Evolutionary conservation across 1,140 invertebrate species (phyloP), one percentile per base, ranked within the genome.

Genomic region (Sarcophaga bullata): DNA sequence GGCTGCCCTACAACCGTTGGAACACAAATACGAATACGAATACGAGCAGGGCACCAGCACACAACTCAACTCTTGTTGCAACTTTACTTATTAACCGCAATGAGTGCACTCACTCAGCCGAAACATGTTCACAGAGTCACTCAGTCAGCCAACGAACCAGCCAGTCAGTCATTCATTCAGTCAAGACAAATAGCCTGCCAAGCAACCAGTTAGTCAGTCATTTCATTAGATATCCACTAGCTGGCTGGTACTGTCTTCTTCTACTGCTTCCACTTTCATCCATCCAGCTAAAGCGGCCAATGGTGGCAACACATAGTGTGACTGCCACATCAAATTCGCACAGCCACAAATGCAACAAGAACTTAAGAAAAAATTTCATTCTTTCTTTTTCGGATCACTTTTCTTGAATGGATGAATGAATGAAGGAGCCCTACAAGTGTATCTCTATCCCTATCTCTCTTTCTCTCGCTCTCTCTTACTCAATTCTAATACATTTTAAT

Each of bases 381-480:
- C 83, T 84, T 88, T 88, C 84, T 85, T 88, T 85, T 88, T 88
- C 87, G 86, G 87, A 88, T 88, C 25, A 87, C 87, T 87, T 88
- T 87, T 86, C 87, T 84, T 62, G 50, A 48, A 58, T 80, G 73
- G 25, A 85, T 84, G 87, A 54, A 80, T n/a, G 86, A 37, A 37
- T 37, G 81, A 85, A 84, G 80, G 83, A 52, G 48, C 50, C 48
- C 72, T 52, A 48, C 13, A 73, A 54, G 17, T 75, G 49, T 52
- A 73, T 19, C 19, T 73, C 46, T 73, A 1, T 2, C 25, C 4
- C 25, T 37, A 1, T 2, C 13, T 68, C 6, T 7, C 62, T 19
- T 25, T 68, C 9, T 68, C 15, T 17, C 11, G 17, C 5, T 68
- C 25, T 37, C 25, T 4, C 1, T 37, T 2, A 2, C 25, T 37